Conservation (phyloP, 2,888 invertebrate species). For the Sarcophaga variegata region DNA sequence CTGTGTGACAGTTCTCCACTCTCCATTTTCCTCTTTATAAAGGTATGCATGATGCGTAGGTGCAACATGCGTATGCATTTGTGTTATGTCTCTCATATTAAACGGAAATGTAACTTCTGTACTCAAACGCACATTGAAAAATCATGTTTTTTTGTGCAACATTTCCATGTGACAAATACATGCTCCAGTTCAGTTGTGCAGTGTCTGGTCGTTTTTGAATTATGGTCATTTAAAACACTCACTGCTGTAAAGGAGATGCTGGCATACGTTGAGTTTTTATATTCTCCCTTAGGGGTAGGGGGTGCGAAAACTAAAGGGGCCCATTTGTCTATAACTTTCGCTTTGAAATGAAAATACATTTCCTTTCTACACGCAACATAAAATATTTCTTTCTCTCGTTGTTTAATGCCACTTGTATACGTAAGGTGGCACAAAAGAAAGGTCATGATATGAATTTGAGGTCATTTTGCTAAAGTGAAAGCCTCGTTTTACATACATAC, state of each 20-base stretch:
- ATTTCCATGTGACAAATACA: conserved; percentile 45
- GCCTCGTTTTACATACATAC: too few species aligned
- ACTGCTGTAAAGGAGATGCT: not conserved
- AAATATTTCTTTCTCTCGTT: conserved; percentile 48
- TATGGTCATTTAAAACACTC: conserved; percentile 41
- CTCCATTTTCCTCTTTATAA: not conserved
- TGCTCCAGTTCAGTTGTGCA: conserved; percentile 8
- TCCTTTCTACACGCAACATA: conserved; percentile 74
- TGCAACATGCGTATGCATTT: conserved; percentile 48
- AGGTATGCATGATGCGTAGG: conserved; percentile 43
- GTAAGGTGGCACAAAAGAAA: too few species aligned
- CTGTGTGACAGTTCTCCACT: not conserved
- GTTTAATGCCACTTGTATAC: too few species aligned
- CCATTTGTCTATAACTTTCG: conserved; percentile 80
- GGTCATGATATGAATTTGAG: too few species aligned
- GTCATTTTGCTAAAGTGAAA: too few species aligned
- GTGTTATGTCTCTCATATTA: not conserved
- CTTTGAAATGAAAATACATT: conserved; percentile 80
- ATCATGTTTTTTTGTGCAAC: not conserved
- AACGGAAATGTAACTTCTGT: not conserved
- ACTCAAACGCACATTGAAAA: not conserved
- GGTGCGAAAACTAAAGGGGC: conserved; percentile 78
- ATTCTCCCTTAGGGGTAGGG: conserved; percentile 9
- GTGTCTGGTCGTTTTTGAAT: conserved; percentile 37
- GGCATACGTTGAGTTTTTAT: not conserved